Percentiles rank a stretch among this genome's conserved stretches.
Evolutionary conservation across 2,888 invertebrate species (phyloP).

Genomic region (Drosophila limbata): DNA sequence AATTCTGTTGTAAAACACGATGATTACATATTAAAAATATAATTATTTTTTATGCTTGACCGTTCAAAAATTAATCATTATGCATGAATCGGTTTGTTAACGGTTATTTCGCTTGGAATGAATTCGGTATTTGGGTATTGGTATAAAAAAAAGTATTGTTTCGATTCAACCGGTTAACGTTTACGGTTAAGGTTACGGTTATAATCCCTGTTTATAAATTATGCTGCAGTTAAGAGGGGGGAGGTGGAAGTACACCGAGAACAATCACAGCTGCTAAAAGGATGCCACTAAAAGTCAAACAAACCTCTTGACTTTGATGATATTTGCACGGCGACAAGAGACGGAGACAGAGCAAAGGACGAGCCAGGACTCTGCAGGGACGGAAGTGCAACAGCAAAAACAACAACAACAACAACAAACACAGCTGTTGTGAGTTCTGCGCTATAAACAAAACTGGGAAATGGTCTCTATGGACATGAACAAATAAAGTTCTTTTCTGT

Average conservation of each 20-base stretch:
- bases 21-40: too few species aligned
- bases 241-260: background rate
- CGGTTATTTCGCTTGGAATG: too few species aligned
- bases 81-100: too few species aligned
- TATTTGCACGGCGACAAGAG: constrained; percentile 59
- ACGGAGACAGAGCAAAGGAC: constrained; percentile 11
- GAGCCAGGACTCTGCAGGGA: constrained; percentile 17
- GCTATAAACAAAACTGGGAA: constrained; percentile 44
- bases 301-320: constrained; percentile 63
- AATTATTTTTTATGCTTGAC: too few species aligned
- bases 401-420: constrained; percentile 50
- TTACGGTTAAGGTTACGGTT: too few species aligned
- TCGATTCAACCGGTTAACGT: too few species aligned
- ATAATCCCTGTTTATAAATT: too few species aligned
- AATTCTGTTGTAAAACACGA: too few species aligned
- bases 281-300: constrained; percentile 64
- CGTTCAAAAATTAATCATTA: too few species aligned
- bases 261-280: constrained; percentile 67
- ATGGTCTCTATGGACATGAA: constrained; percentile 22
- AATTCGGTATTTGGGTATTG: too few species aligned
- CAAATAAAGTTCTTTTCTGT: constrained; percentile 48
- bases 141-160: too few species aligned
- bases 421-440: constrained; percentile 62
- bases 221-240: background rate
- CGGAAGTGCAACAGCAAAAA: constrained; percentile 58